Conservation (phyloP, 2,888 invertebrate genomes). For the Polymixis lichenea region DNA sequence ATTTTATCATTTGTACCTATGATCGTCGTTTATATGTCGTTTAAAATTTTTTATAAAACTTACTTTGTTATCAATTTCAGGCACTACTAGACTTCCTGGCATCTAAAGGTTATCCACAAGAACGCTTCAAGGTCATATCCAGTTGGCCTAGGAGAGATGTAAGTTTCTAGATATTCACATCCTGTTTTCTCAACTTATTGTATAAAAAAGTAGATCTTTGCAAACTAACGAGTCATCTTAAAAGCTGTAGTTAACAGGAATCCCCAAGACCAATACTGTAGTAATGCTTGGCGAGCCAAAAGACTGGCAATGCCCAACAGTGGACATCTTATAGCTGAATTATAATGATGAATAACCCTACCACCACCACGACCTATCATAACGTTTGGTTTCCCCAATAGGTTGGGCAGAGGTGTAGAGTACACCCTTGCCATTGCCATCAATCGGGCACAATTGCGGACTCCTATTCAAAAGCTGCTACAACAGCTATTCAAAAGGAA, state of each 20-base stretch:
- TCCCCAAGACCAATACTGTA: not conserved
- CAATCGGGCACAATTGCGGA: too few species aligned
- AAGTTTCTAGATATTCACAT: slow-evolving; percentile 81
- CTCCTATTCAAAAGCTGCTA: too few species aligned
- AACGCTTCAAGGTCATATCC: slow-evolving; percentile 96
- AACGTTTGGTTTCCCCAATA: too few species aligned
- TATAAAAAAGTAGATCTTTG: not conserved
- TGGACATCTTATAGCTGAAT: not conserved
- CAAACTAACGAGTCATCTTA: not conserved
- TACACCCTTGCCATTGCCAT: too few species aligned
- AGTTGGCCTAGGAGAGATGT: slow-evolving; percentile 99
- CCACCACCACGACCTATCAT: too few species aligned
- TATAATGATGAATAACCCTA: not conserved
- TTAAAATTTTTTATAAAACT: not conserved
- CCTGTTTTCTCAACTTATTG: not conserved
- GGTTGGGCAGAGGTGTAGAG: too few species aligned
- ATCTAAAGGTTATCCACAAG: slow-evolving; percentile 96
- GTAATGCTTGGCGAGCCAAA: not conserved
- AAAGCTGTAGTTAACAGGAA: not conserved
- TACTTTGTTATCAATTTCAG: slow-evolving; percentile 82
- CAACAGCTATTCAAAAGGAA: too few species aligned
- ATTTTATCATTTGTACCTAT: too few species aligned
- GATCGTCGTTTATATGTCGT: too few species aligned
- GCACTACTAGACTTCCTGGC: slow-evolving; percentile 96
- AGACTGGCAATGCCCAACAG: not conserved